phyloP scores from a whole-genome alignment of 2,113 vertebrate genomes.

The Gobius niger region DNA sequence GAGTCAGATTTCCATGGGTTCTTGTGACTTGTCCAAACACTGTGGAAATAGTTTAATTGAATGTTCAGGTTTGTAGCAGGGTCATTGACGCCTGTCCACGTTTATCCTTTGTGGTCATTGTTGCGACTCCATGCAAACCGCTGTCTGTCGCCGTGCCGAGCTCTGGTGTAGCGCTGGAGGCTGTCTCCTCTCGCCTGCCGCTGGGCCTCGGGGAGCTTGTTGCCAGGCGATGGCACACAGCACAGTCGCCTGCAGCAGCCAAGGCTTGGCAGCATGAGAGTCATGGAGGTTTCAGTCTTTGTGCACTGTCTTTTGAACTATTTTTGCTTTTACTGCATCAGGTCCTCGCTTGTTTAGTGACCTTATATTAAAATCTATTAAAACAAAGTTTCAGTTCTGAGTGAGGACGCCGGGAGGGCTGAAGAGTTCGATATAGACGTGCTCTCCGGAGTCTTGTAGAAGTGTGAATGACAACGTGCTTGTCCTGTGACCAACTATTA shows the following conservation, averaged over 20 bases:
- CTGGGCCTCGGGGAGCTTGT: constrained; percentile 55
- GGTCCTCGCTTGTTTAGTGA: neutral
- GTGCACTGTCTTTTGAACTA: constrained; percentile 18
- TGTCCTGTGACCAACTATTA: neutral
- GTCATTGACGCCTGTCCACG: neutral
- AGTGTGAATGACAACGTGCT: neutral
- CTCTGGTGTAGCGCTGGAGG: constrained; percentile 27
- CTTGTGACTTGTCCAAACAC: neutral
- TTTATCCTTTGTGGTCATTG: neutral
- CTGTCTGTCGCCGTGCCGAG: constrained; percentile 18
- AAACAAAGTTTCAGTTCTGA: constrained; percentile 5
- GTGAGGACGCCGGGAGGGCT: constrained; percentile 11
- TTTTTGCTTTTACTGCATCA: constrained; percentile 8
- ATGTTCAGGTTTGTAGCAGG: constrained; percentile 12
- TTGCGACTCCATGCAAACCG: constrained; percentile 17
- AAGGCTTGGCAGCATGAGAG: constrained; percentile 24
- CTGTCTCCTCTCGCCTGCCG: constrained; percentile 52
- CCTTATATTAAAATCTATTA: constrained; percentile 7
- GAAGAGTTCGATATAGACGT: neutral
- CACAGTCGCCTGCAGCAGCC: constrained; percentile 46
- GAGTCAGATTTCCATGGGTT: neutral
- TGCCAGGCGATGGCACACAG: constrained; percentile 63
- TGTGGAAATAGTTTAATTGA: neutral
- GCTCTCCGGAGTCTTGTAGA: constrained; percentile 1
- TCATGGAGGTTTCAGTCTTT: constrained; percentile 20